phyloP scores from a whole-genome alignment of 2,888 invertebrate genomes.

The Muschampia plurimacula region DNA sequence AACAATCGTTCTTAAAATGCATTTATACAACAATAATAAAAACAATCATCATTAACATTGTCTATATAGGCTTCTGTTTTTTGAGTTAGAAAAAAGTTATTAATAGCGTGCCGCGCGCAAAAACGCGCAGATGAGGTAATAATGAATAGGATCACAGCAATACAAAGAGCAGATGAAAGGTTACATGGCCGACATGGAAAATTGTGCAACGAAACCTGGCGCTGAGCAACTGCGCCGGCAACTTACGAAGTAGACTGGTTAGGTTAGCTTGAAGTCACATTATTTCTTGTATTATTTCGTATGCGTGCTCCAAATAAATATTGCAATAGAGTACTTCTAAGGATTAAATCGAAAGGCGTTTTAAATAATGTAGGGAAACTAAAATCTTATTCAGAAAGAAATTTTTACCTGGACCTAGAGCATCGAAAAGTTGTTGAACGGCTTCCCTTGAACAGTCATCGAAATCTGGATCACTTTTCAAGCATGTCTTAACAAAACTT shows the following conservation, averaged over 20 bases:
- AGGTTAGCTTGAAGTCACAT: conserved; percentile 40
- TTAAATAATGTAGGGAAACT: neutral
- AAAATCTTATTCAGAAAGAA: neutral
- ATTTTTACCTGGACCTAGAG: conserved; percentile 80
- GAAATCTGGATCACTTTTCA: conserved; percentile 87
- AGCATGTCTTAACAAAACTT: conserved; percentile 88
- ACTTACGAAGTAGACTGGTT: conserved; percentile 58
- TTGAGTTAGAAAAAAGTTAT: neutral
- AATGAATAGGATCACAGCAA: conserved; percentile 60
- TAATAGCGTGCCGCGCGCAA: conserved; percentile 11
- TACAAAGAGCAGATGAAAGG: conserved; percentile 44
- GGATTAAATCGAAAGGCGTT: neutral
- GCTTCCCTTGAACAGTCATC: conserved; percentile 88
- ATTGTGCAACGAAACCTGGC: conserved; percentile 65
- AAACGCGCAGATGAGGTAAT: conserved; percentile 54
- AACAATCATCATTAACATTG: neutral
- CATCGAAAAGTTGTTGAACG: conserved; percentile 88
- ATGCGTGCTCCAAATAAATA: conserved; percentile 35
- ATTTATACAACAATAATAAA: neutral
- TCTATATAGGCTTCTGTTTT: neutral
- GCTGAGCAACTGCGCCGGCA: conserved; percentile 57
- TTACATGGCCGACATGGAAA: conserved; percentile 48
- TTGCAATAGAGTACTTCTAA: conserved; percentile 24
- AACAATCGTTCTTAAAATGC: conserved; percentile 32
- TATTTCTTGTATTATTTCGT: conserved; percentile 43